phyloP scores from a whole-genome alignment of 2,888 invertebrate species.

The Lithophane semibrunnea region DNA sequence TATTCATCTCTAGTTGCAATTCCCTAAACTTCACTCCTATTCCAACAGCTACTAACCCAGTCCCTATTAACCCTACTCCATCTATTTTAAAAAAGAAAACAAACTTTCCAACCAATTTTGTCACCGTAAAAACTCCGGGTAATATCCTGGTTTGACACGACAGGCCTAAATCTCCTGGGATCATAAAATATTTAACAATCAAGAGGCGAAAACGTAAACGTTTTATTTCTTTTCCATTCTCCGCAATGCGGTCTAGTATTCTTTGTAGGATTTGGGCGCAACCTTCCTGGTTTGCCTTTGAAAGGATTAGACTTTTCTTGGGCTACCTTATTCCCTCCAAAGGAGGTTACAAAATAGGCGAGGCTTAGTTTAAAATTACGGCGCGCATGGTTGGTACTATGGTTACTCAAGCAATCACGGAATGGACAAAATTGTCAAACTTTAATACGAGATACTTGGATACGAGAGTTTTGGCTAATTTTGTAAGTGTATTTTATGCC shows the following conservation, averaged over 20 bases:
- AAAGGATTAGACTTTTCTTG: neutral
- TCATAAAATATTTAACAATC: conserved; percentile 82
- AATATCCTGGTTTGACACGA: conserved; percentile 67
- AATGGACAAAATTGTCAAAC: too few relatives aligned
- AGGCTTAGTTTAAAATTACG: neutral
- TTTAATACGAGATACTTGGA: too few relatives aligned
- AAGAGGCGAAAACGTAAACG: conserved; percentile 71
- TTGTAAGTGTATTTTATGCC: too few relatives aligned
- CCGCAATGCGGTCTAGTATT: conserved; percentile 76
- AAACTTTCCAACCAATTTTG: conserved; percentile 58
- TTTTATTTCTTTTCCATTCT: conserved; percentile 75
- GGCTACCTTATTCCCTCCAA: neutral
- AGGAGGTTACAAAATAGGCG: too few relatives aligned
- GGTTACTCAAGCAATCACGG: too few relatives aligned
- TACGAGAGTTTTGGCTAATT: too few relatives aligned
- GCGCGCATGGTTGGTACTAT: neutral
- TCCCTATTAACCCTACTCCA: conserved; percentile 6
- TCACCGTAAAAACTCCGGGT: conserved; percentile 61
- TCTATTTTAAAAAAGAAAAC: conserved; percentile 37
- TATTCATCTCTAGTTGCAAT: neutral
- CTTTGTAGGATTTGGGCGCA: conserved; percentile 46
- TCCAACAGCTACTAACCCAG: neutral
- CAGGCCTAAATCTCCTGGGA: conserved; percentile 70
- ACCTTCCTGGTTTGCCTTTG: conserved; percentile 10
- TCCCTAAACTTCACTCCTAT: neutral